A percentile compares a stretch with the other conserved stretches of the same genome.
These are phyloP conservation scores for Ladona fulva DNA, from an alignment of 1,140 invertebrate species.

Conservation along the genomic window DNA sequence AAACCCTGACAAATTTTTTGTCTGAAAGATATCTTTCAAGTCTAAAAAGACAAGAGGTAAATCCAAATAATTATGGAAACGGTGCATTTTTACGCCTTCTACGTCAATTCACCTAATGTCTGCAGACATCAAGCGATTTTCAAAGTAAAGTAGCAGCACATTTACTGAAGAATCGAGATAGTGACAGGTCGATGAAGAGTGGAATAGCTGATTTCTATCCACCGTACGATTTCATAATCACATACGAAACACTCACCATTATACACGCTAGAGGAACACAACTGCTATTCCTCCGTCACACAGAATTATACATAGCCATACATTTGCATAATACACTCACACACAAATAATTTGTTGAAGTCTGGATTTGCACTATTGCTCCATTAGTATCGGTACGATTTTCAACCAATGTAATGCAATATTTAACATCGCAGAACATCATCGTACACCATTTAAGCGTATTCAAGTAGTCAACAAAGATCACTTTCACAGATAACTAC, in stretches of 20 bases:
- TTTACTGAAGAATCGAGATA: not conserved
- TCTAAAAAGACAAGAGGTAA: not conserved
- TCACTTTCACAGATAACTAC: not conserved
- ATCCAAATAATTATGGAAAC: not conserved
- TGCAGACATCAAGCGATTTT: not conserved
- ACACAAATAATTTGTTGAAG: constrained; percentile 10
- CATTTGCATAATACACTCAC: not conserved
- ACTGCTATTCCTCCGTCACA: not conserved
- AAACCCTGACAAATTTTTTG: not conserved
- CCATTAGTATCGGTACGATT: constrained; percentile 9
- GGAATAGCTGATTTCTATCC: not conserved
- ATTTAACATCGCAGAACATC: not conserved
- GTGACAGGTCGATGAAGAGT: not conserved
- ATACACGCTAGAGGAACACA: not conserved
- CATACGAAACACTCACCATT: not conserved
- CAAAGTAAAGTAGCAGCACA: not conserved
- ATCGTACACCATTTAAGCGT: not conserved
- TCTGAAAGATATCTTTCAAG: not conserved
- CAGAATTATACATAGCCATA: not conserved
- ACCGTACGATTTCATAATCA: not conserved
- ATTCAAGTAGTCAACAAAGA: constrained; percentile 1
- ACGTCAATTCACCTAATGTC: not conserved
- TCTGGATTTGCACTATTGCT: constrained; percentile 9
- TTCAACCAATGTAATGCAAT: not conserved
- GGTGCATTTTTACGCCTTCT: not conserved